phyloP scores from a whole-genome alignment of 2,888 invertebrate genomes.

The Macrostomum cliftonense region DNA sequence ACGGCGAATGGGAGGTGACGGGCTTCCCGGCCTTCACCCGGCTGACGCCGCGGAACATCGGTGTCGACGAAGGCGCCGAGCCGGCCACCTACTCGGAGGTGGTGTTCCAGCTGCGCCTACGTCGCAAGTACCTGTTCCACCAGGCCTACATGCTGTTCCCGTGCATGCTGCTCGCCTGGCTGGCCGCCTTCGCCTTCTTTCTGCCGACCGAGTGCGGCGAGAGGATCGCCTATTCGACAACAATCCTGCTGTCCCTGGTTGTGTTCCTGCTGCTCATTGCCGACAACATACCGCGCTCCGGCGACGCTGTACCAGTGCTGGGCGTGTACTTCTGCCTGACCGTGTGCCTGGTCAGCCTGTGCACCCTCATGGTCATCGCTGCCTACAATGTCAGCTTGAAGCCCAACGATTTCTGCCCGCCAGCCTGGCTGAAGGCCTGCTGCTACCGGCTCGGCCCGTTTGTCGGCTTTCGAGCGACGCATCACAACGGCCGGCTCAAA shows the following conservation, averaged over 20 bases:
- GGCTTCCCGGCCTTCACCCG: constrained; percentile 6
- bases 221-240: constrained; percentile 3
- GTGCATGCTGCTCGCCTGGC: constrained; percentile 9
- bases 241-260: constrained; percentile 7
- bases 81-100: constrained; percentile 6
- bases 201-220: constrained; percentile 9
- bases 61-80: constrained; percentile 2
- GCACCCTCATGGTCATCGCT: too few species aligned
- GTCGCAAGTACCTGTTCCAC: constrained; percentile 7
- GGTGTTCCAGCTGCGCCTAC: constrained; percentile 6
- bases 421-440: too few species aligned
- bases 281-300: constrained; percentile 9
- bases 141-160: constrained; percentile 10
- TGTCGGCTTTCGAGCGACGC: too few species aligned
- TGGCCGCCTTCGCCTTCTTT: constrained; percentile 5
- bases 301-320: constrained; percentile 7
- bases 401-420: too few species aligned
- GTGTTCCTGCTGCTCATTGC: constrained; percentile 9
- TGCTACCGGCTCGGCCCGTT: too few species aligned
- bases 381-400: too few species aligned
- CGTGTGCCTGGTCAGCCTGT: constrained; percentile 6
- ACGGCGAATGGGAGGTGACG: constrained; percentile 10
- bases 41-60: not conserved
- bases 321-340: constrained; percentile 8
- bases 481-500: too few species aligned